Percentiles rank a stretch among this genome's conserved stretches.
Conservation (phyloP, 2,797 vertebrate genomes). For the Hypotaenidia philippensis region DNA sequence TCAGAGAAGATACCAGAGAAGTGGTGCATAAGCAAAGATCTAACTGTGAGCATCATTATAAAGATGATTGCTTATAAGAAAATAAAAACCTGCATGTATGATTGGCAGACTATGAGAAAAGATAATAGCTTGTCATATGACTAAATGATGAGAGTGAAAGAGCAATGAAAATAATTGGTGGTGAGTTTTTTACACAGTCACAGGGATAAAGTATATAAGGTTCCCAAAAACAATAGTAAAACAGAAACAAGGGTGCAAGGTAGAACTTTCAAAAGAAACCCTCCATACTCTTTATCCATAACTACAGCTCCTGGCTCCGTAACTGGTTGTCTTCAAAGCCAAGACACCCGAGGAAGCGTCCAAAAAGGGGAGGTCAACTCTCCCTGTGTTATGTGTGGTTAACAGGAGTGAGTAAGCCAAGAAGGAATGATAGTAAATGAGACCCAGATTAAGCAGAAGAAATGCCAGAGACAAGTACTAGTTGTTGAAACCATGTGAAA, state of each 20-base stretch:
- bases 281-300: not conserved
- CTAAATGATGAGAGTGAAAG: not conserved
- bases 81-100: not conserved
- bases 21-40: not conserved
- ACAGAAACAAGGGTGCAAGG: not conserved
- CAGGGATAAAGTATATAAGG: not conserved
- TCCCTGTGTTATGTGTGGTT: not conserved
- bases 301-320: not conserved
- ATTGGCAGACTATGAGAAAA: conserved; percentile 23
- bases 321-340: not conserved
- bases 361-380: not conserved
- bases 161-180: not conserved
- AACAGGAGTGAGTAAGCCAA: not conserved
- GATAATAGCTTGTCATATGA: not conserved
- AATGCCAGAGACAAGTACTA: not conserved
- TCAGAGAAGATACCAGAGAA: not conserved
- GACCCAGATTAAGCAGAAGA: not conserved
- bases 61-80: not conserved
- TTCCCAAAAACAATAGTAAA: not conserved
- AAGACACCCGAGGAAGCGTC: not conserved
- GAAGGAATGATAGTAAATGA: not conserved
- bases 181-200: not conserved
- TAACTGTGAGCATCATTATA: not conserved
- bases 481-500: not conserved
- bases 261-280: not conserved